phyloP scores from a whole-genome alignment of 2,797 vertebrate genomes.

The Parauchenoglanis punctatus region DNA sequence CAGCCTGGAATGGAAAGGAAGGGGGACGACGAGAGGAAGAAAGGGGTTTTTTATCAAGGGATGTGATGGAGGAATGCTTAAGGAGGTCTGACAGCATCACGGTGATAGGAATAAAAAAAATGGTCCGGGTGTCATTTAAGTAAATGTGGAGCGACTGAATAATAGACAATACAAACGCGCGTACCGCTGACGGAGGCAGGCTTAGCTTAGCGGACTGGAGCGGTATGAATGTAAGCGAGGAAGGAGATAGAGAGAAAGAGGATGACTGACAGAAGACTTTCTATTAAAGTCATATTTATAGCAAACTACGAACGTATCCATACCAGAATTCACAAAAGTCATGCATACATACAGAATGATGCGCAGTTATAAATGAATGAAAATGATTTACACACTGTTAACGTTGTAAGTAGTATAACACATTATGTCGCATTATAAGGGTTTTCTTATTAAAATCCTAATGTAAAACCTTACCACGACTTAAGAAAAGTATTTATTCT shows the following conservation, averaged over 20 bases:
- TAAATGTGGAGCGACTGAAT: slow-evolving; percentile 56
- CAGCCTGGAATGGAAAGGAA: slow-evolving; percentile 26
- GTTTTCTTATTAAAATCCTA: neutral
- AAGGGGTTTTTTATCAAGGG: slow-evolving; percentile 39
- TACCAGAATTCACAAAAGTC: neutral
- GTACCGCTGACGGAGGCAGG: slow-evolving; percentile 48
- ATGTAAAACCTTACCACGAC: neutral
- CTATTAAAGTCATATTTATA: neutral
- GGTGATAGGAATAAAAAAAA: slow-evolving; percentile 51
- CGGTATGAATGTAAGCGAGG: slow-evolving; percentile 19
- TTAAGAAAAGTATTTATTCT: neutral
- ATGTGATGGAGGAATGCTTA: slow-evolving; percentile 37
- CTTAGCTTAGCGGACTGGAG: slow-evolving; percentile 19
- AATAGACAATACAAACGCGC: slow-evolving; percentile 51
- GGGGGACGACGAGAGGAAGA: slow-evolving; percentile 32
- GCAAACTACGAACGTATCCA: neutral
- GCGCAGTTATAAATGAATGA: neutral
- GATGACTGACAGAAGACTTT: neutral
- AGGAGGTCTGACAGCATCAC: slow-evolving; percentile 46
- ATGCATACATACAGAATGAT: neutral
- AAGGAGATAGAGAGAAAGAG: neutral
- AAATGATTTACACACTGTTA: neutral
- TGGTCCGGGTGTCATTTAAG: slow-evolving; percentile 47
- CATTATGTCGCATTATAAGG: neutral
- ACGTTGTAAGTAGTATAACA: neutral